phyloP scores from a whole-genome alignment of 2,113 vertebrate species.

The Cheirogaleus medius region DNA sequence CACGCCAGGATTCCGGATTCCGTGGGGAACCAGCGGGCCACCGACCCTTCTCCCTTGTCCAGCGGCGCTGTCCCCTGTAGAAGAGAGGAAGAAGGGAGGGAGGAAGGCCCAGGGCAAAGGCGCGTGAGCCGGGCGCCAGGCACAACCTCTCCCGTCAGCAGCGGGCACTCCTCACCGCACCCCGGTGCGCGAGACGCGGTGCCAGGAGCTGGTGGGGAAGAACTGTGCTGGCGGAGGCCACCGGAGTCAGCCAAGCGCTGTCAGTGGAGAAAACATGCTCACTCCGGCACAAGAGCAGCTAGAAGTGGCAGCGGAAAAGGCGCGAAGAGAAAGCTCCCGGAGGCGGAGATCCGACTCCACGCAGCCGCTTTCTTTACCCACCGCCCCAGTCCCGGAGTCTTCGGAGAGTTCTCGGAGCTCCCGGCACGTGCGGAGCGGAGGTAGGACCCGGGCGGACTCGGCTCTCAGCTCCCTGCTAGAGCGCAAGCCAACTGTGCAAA shows the following conservation, averaged over 20 bases:
- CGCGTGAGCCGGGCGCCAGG: background rate
- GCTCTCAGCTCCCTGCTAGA: background rate
- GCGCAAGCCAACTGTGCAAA: background rate
- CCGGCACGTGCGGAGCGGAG: background rate
- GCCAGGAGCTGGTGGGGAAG: background rate
- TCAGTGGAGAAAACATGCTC: too few species aligned
- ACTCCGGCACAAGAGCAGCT: too few species aligned
- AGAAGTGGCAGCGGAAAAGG: background rate
- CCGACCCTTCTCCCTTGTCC: background rate
- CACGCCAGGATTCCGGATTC: too few species aligned
- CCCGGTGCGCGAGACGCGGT: background rate
- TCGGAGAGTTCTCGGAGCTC: too few species aligned
- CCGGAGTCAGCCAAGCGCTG: background rate
- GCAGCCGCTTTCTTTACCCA: too few species aligned
- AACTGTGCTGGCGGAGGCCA: background rate
- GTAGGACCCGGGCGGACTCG: background rate
- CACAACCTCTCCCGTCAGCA: accelerated
- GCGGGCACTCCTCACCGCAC: background rate
- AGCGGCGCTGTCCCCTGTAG: background rate
- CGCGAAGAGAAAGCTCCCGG: background rate
- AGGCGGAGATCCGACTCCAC: too few species aligned
- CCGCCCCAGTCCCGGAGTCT: too few species aligned
- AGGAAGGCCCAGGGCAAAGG: background rate
- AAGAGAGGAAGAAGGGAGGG: too few species aligned
- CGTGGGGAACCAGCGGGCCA: background rate